Percentiles rank a stretch among this genome's conserved stretches.
phyloP scores from a whole-genome alignment of 1,140 invertebrate genomes.

The Neodiprion fabricii region DNA sequence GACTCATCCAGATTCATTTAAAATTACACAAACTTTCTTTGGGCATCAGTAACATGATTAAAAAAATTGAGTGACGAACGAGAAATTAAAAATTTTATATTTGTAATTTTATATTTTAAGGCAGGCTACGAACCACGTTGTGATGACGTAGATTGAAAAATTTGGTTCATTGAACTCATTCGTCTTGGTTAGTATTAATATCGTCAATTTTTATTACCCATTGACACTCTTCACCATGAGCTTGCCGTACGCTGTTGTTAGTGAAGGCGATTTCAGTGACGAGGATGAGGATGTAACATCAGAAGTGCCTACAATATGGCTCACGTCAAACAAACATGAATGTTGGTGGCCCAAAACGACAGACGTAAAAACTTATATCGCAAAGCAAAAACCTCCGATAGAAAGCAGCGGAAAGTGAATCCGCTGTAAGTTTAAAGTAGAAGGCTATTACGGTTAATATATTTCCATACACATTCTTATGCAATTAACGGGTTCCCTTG shows the following conservation, averaged over 20 bases:
- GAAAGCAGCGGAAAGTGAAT: neutral
- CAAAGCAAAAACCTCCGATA: neutral
- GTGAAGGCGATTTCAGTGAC: neutral
- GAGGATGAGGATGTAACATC: neutral
- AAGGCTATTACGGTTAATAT: neutral
- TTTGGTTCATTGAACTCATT: neutral
- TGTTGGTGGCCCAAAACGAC: neutral
- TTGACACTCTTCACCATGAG: neutral
- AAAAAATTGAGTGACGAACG: too few species aligned
- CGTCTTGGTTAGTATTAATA: neutral
- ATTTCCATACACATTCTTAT: neutral
- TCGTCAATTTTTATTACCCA: neutral
- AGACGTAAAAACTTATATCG: neutral
- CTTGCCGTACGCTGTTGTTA: neutral
- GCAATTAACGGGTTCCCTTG: neutral
- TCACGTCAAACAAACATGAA: neutral
- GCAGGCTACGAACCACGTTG: too few species aligned
- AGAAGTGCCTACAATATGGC: neutral
- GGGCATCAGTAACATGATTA: too few species aligned
- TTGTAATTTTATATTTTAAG: neutral
- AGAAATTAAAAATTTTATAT: neutral
- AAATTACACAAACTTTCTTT: too few species aligned
- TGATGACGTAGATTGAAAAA: neutral
- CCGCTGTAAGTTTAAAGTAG: neutral
- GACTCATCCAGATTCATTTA: too few species aligned